Evolutionary conservation across 2,797 vertebrate genomes (phyloP).

Genomic region (Protonibea diacanthus): DNA sequence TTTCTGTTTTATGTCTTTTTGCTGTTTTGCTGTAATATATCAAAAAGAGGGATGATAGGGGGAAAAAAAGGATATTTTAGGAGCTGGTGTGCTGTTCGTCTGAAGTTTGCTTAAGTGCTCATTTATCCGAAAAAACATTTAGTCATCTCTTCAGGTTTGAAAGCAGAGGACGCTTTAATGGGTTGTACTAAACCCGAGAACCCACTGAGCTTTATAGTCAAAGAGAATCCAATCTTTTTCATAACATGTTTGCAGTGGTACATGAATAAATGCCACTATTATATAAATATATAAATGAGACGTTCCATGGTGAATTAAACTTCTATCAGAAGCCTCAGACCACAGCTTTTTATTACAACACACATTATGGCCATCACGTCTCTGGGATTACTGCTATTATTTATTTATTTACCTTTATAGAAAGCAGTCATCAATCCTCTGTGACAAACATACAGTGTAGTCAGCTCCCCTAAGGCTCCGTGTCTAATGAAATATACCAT

Average conservation of each 20-base stretch:
- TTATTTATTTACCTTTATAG: conserved; percentile 82
- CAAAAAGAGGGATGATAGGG: conserved; percentile 43
- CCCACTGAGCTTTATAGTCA: conserved; percentile 59
- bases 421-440: conserved; percentile 83
- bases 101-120: conserved; percentile 51
- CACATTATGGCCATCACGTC: conserved; percentile 77
- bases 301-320: conserved; percentile 73
- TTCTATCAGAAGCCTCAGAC: conserved; percentile 75
- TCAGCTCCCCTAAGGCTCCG: conserved; percentile 80
- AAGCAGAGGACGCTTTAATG: conserved; percentile 54
- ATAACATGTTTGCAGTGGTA: conserved; percentile 61
- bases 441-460: conserved; percentile 80
- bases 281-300: conserved; percentile 76
- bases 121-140: conserved; percentile 50
- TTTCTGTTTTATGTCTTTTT: conserved; percentile 2
- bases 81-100: conserved; percentile 33
- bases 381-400: conserved; percentile 79
- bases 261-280: conserved; percentile 56
- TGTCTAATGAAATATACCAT: conserved; percentile 81
- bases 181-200: conserved; percentile 59
- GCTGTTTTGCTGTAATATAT: conserved; percentile 49
- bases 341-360: conserved; percentile 67
- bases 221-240: conserved; percentile 66
- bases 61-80: conserved; percentile 34
- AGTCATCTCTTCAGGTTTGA: conserved; percentile 54